Base-by-base conservation (phyloP, 2,797 vertebrate genomes). In the Distichodus sexfasciatus region DNA sequence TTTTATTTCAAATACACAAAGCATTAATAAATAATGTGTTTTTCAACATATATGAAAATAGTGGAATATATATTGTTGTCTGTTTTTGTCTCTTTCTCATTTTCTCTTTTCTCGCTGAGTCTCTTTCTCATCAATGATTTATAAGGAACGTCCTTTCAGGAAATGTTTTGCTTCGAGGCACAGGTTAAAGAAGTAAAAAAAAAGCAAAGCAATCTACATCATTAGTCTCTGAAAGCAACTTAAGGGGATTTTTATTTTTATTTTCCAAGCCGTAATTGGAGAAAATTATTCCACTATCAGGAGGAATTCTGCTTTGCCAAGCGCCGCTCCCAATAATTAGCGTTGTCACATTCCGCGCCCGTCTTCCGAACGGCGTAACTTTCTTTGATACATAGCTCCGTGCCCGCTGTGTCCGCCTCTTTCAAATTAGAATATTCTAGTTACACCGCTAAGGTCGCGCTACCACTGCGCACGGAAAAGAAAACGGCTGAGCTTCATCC, bases 321-420 rank as follows among this genome's bases (percentile, higher is more conserved):
- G 67, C 58, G 19, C 51, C 60, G 65, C 72, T 65, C 33, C 44
- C 66, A 51, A 46, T 76, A 77, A 77, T 81, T 77, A 79, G 75
- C 53, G 54, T 66, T 76, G 77, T 79, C 75, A 76, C 75, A 76
- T 79, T 76, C 77, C 73, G 76, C 74, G 35, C 3, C 51, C 58
- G 33, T 74, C 70, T 57, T 54, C 55, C 55, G 40, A 57, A 21
- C 31, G 71, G 29, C 21, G 59, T 43, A 57, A 53, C 50, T 35
- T 66, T 57, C 58, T 80, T 77, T 74, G 68, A 76, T 68, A 47
- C 40, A 35, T 17, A 48, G 26, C 26, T 48, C 36, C 12, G 17
- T 15, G 5, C 55, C 54, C 43, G 41, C 2, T 23, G 23, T 51
- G 15, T 41, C 60, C 43, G 28, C 26, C n/a, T n/a, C n/a, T n/a